These are phyloP conservation scores for Eupithecia subumbrata DNA, from an alignment of 2,888 invertebrate species.

Conservation along the genomic window DNA sequence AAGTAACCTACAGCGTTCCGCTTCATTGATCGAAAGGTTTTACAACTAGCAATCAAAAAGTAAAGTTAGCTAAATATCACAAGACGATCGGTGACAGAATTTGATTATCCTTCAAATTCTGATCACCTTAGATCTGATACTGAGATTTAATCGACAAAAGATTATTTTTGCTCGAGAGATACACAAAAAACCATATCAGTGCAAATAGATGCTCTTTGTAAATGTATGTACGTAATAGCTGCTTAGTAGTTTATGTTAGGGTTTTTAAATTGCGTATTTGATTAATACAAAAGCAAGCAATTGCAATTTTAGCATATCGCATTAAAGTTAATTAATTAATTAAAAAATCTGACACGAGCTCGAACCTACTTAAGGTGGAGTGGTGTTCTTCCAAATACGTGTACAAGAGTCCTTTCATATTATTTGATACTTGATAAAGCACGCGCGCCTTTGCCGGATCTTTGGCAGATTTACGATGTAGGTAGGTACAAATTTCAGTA, in stretches of 20 bases:
- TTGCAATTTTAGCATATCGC: conserved; percentile 1
- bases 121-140: not conserved
- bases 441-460: not conserved
- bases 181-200: not conserved
- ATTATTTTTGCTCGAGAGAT: not conserved
- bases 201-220: not conserved
- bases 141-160: not conserved
- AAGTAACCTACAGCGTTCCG: conserved; percentile 41
- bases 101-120: not conserved
- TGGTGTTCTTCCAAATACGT: not conserved
- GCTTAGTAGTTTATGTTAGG: not conserved
- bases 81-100: not conserved
- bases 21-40: conserved; percentile 10
- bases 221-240: not conserved
- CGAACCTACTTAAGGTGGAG: not conserved
- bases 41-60: conserved; percentile 2
- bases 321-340: conserved; percentile 2
- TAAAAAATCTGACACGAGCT: not conserved
- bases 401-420: too few species aligned
- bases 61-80: not conserved
- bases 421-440: too few species aligned
- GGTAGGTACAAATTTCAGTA: not conserved
- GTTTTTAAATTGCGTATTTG: not conserved
- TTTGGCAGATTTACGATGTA: not conserved
- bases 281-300: conserved; percentile 6